Percentiles rank a stretch among this genome's conserved stretches.
These are phyloP conservation scores for Ferdinandea cuprea DNA, from an alignment of 2,888 invertebrate species.

Conservation along the genomic window DNA sequence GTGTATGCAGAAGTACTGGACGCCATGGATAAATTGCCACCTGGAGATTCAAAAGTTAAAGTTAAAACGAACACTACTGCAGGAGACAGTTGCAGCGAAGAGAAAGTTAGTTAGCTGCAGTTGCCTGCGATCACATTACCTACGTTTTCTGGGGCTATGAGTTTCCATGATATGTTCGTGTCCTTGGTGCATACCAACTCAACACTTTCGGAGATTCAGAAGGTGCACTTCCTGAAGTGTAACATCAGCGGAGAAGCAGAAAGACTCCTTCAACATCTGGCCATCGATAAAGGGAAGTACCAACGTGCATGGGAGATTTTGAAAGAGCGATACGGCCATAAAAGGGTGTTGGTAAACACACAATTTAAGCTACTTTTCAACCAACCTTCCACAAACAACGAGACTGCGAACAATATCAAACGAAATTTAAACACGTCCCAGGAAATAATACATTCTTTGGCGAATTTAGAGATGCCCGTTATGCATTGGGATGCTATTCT, in stretches of 20 bases:
- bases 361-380: conserved; percentile 3
- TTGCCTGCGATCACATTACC: too few relatives aligned
- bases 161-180: not conserved
- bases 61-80: too few relatives aligned
- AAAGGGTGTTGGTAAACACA: conserved; percentile 8
- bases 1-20: too few relatives aligned
- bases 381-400: not conserved
- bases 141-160: too few relatives aligned
- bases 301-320: conserved; percentile 2
- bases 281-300: not conserved
- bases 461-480: conserved; percentile 7
- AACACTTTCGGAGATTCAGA: not conserved
- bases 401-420: too few relatives aligned
- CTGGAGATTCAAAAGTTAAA: too few relatives aligned
- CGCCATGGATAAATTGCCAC: too few relatives aligned
- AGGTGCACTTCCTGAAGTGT: not conserved
- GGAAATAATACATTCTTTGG: not conserved
- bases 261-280: too few relatives aligned
- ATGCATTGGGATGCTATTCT: conserved; percentile 3
- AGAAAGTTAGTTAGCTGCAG: too few relatives aligned
- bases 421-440: not conserved
- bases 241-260: too few relatives aligned
- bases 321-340: not conserved
- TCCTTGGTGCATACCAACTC: not conserved
- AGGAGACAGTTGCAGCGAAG: too few relatives aligned